Conservation (phyloP, 1,140 invertebrate genomes). For the Rhagoletis pomonella region DNA sequence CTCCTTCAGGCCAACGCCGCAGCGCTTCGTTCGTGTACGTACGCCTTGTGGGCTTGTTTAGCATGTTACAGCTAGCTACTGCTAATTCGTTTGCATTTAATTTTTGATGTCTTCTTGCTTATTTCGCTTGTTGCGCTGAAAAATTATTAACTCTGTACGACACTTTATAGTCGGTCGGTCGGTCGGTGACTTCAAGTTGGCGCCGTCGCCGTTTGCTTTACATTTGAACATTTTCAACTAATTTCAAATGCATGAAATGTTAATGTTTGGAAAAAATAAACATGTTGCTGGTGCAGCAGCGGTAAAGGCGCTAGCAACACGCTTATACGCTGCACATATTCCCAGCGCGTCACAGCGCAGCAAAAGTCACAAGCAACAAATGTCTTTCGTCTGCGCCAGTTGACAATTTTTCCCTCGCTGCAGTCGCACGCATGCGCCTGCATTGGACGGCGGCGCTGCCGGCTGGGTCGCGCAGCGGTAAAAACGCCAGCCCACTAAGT, state of each 20-base stretch:
- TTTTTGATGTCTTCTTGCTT: slow-evolving; percentile 6
- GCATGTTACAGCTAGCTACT: background rate
- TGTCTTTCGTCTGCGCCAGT: slow-evolving; percentile 23
- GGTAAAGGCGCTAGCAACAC: background rate
- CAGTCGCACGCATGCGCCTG: background rate
- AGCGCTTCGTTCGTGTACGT: background rate
- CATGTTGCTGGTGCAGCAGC: slow-evolving; percentile 32
- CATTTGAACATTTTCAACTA: background rate
- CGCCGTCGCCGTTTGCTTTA: background rate
- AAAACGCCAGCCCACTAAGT: slow-evolving; percentile 27
- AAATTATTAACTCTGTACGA: background rate
- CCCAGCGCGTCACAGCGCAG: slow-evolving; percentile 22
- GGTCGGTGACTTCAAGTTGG: background rate
- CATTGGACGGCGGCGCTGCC: background rate
- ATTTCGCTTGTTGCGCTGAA: background rate
- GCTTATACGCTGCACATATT: background rate
- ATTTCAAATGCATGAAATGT: slow-evolving; percentile 41
- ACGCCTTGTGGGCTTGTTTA: background rate
- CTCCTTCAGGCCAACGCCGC: background rate
- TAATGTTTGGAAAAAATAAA: background rate
- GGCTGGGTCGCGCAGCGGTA: slow-evolving; percentile 16
- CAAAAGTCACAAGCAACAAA: slow-evolving; percentile 16
- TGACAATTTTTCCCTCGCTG: slow-evolving; percentile 46
- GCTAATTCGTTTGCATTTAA: slow-evolving; percentile 29
- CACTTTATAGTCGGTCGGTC: background rate